phyloP scores from a whole-genome alignment of 2,113 vertebrate genomes.

The Melospiza georgiana region DNA sequence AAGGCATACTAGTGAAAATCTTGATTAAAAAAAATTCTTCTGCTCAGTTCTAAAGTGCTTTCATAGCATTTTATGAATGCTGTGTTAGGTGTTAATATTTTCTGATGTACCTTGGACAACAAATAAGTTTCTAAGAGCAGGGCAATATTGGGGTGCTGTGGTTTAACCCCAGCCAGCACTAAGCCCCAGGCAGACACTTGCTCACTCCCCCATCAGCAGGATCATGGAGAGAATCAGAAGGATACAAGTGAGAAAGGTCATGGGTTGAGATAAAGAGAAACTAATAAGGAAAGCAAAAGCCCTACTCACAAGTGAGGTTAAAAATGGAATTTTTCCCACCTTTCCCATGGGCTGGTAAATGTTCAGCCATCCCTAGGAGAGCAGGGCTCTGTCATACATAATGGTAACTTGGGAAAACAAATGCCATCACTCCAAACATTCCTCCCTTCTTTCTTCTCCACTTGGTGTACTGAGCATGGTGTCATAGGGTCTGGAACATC shows the following conservation, averaged over 20 bases:
- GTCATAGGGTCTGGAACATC: background rate
- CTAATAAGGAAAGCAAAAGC: background rate
- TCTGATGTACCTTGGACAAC: background rate
- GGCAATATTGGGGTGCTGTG: background rate
- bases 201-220: background rate
- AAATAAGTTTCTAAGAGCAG: background rate
- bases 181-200: rapidly evolving
- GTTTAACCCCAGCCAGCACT: background rate
- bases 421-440: background rate
- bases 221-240: background rate
- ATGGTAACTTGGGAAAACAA: background rate
- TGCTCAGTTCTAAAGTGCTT: background rate
- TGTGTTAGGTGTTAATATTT: background rate
- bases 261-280: background rate
- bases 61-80: background rate
- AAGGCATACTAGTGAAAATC: background rate
- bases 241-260: background rate
- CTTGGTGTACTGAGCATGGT: background rate
- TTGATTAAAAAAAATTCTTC: background rate
- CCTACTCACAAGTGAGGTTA: background rate
- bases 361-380: background rate
- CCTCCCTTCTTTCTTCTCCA: background rate
- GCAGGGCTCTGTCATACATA: background rate
- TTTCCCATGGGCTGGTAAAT: background rate
- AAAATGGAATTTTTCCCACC: background rate